Conservation (phyloP, 2,797 vertebrate species). For the Peromyscus aztecus region DNA sequence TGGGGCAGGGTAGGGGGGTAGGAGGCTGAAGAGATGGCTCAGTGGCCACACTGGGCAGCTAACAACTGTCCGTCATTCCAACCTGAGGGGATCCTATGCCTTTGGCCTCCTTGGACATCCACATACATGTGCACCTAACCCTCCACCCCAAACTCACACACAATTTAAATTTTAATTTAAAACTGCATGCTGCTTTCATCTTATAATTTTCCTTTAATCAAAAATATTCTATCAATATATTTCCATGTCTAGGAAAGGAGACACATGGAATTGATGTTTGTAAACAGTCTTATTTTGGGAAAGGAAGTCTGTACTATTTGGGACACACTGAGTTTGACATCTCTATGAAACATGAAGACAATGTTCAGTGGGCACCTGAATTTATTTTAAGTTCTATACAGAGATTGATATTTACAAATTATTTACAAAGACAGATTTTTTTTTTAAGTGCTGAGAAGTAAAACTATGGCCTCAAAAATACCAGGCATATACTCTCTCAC, state of each 20-base stretch:
- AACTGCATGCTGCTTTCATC: not conserved
- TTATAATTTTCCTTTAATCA: conserved; percentile 42
- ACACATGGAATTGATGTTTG: not conserved
- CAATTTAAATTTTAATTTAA: conserved; percentile 13
- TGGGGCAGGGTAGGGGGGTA: not conserved
- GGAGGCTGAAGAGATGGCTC: not conserved
- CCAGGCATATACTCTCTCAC: not conserved
- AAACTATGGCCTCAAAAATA: not conserved
- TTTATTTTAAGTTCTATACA: not conserved
- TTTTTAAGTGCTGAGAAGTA: not conserved
- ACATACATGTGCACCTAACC: not conserved
- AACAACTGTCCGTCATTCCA: not conserved
- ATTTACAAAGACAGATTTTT: not conserved
- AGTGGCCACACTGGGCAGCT: no score
- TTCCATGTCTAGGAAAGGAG: conserved; percentile 24
- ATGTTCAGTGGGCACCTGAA: not conserved
- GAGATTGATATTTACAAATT: conserved; percentile 9
- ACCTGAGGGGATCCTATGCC: not conserved
- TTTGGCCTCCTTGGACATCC: not conserved
- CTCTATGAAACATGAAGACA: not conserved
- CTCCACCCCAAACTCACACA: not conserved
- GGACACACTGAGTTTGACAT: conserved; percentile 26
- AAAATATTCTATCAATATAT: not conserved
- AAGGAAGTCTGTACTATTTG: conserved; percentile 28
- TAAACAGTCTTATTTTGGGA: conserved; percentile 37